Conservation (phyloP, 2,113 vertebrate species). For the Muntiacus muntjak region DNA sequence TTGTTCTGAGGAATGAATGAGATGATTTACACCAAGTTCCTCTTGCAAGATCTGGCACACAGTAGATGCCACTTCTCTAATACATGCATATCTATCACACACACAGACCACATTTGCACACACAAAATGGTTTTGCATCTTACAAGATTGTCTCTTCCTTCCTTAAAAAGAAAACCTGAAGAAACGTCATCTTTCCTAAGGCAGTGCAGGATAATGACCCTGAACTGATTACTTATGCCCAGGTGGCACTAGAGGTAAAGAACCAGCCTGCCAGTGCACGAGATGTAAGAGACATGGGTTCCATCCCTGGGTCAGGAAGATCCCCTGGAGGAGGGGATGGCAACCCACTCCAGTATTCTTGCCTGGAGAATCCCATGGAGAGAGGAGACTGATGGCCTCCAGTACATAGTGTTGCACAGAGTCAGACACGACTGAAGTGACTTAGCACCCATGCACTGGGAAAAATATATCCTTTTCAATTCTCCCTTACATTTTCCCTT, state of each 20-base stretch:
- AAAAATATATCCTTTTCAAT: background rate
- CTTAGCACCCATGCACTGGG: background rate
- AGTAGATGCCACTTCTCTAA: background rate
- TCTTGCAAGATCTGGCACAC: background rate
- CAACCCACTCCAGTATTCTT: background rate
- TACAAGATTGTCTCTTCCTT: background rate
- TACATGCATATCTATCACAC: too few species aligned
- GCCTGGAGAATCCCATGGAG: background rate
- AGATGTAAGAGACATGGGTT: background rate
- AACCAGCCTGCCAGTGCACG: background rate
- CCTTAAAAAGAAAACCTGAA: background rate
- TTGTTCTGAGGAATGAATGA: background rate
- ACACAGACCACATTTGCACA: background rate
- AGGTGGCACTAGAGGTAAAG: background rate
- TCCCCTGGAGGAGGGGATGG: background rate
- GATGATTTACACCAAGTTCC: background rate
- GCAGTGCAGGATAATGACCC: background rate
- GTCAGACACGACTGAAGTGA: rapidly evolving
- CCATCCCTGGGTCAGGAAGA: background rate
- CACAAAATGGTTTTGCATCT: background rate
- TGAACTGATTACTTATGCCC: background rate
- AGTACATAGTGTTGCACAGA: background rate
- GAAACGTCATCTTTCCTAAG: background rate
- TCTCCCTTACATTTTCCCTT: background rate
- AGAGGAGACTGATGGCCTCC: background rate